phyloP scores from a whole-genome alignment of 2,888 invertebrate genomes.

The Schizotus pectinicornis region DNA sequence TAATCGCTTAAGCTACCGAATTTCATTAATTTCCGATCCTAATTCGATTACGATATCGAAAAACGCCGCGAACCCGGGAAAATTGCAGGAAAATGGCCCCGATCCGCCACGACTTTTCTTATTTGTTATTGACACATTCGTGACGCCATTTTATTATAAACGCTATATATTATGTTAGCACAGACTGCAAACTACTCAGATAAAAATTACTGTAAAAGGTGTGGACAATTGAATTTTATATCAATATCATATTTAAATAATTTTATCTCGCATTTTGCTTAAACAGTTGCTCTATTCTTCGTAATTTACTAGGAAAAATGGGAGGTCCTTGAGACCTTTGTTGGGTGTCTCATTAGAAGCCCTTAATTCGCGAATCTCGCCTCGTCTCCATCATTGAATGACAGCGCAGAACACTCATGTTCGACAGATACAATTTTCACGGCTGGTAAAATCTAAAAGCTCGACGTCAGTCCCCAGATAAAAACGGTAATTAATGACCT shows the following conservation, averaged over 20 bases:
- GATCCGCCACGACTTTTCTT: background rate
- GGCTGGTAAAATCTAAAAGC: background rate
- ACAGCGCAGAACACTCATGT: background rate
- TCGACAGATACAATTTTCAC: background rate
- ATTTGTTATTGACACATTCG: slow-evolving; percentile 13
- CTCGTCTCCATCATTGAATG: background rate
- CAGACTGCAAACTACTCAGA: slow-evolving; percentile 31
- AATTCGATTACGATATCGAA: no score
- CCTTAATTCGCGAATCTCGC: no score
- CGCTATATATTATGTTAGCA: slow-evolving; percentile 23
- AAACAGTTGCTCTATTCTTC: slow-evolving; percentile 29
- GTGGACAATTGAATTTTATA: slow-evolving; percentile 31
- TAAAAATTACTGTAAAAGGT: slow-evolving; percentile 30
- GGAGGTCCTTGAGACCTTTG: no score
- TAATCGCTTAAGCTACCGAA: no score
- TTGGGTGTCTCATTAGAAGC: no score
- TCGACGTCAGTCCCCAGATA: background rate
- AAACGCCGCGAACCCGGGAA: no score
- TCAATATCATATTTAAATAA: slow-evolving; percentile 40
- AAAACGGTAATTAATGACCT: background rate
- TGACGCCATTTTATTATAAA: slow-evolving; percentile 36
- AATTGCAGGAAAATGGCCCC: background rate
- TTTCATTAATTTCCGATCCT: no score
- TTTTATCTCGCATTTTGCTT: slow-evolving; percentile 38
- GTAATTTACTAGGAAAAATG: slow-evolving; percentile 17